These are phyloP conservation scores for Iselma pallidipennis DNA, from an alignment of 2,888 invertebrate genomes.

Conservation along the genomic window DNA sequence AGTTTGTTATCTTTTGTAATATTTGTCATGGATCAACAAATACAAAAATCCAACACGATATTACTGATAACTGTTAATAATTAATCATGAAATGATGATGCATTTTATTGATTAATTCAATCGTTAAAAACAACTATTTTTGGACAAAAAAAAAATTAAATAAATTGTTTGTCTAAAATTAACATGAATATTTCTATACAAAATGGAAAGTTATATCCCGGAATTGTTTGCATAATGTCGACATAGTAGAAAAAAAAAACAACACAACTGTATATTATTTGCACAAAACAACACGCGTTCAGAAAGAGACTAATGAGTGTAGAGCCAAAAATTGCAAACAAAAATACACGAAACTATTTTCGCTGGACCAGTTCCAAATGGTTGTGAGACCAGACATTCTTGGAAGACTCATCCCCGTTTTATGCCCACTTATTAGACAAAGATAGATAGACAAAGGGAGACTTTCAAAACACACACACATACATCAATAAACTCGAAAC, in stretches of 20 bases:
- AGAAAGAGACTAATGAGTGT: constrained; percentile 19
- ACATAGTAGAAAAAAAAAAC: too few relatives aligned
- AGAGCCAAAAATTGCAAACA: constrained; percentile 26
- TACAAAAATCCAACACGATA: not conserved
- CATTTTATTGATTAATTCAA: not conserved
- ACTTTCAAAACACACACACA: too few relatives aligned
- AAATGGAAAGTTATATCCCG: too few relatives aligned
- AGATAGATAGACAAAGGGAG: not conserved
- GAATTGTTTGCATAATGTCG: too few relatives aligned
- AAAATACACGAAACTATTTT: constrained; percentile 33
- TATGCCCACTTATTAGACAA: not conserved
- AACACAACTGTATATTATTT: too few relatives aligned
- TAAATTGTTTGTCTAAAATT: not conserved
- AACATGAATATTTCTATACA: too few relatives aligned
- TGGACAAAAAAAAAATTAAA: not conserved
- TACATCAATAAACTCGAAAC: too few relatives aligned
- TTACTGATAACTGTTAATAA: not conserved
- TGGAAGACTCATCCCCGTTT: constrained; percentile 29
- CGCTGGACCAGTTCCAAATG: constrained; percentile 36
- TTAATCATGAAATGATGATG: not conserved
- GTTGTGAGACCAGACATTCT: constrained; percentile 19
- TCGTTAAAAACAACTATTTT: too few relatives aligned
- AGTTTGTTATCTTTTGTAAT: constrained; percentile 1
- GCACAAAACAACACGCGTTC: too few relatives aligned
- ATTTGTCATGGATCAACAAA: not conserved